Conservation (phyloP, 2,113 vertebrate genomes). For the Chloropsis cyanopogon region DNA sequence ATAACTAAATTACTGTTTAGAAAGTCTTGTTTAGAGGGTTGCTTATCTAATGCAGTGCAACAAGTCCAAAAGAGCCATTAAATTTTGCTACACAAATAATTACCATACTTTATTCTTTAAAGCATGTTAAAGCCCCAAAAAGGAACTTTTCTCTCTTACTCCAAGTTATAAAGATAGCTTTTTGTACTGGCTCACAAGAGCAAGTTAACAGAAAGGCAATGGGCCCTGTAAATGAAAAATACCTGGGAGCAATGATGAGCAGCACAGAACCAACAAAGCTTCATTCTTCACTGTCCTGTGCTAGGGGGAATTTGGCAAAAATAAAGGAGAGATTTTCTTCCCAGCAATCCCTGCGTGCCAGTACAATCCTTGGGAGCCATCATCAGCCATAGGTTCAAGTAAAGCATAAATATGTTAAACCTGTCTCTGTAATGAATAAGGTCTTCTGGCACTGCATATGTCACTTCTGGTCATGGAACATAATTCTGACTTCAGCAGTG, state of each 20-base stretch:
- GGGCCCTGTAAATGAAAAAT: not conserved
- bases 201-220: not conserved
- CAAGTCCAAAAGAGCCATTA: not conserved
- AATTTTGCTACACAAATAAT: not conserved
- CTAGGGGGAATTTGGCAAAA: not conserved
- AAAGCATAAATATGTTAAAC: not conserved
- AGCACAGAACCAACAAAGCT: not conserved
- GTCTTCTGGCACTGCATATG: not conserved
- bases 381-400: not conserved
- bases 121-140: not conserved
- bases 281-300: not conserved
- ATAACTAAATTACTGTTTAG: not conserved
- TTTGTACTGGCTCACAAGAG: not conserved
- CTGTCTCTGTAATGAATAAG: not conserved
- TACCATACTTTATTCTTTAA: not conserved
- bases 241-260: not conserved
- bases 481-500: not conserved
- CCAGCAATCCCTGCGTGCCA: not conserved
- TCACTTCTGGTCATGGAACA: slow-evolving; percentile 15
- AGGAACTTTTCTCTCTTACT: not conserved
- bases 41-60: not conserved
- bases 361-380: not conserved
- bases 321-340: not conserved
- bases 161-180: not conserved
- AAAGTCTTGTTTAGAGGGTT: not conserved